These are phyloP conservation scores for Nilaparvata lugens DNA, from an alignment of 1,140 invertebrate species.

Conservation along the genomic window DNA sequence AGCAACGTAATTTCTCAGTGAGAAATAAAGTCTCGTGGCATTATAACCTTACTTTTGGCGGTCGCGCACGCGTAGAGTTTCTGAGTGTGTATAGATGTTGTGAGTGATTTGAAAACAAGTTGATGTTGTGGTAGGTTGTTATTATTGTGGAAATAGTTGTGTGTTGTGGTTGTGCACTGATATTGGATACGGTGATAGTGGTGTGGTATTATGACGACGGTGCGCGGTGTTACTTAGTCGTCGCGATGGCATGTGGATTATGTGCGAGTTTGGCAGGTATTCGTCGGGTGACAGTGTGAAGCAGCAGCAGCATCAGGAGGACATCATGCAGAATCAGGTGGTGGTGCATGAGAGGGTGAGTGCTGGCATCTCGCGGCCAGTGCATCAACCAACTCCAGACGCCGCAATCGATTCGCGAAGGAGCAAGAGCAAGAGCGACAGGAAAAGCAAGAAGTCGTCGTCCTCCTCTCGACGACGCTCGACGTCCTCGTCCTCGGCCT, in stretches of 20 bases:
- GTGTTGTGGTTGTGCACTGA: too few species aligned
- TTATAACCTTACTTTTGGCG: background rate
- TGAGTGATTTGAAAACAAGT: background rate
- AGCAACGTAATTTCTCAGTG: background rate
- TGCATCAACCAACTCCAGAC: conserved; percentile 3
- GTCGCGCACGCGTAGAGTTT: background rate
- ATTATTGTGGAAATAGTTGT: too few species aligned
- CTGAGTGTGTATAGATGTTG: background rate
- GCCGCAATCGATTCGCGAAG: background rate
- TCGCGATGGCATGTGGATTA: background rate
- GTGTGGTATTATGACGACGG: background rate
- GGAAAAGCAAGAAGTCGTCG: conserved; percentile 9
- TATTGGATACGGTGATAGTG: too few species aligned
- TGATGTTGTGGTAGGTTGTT: background rate
- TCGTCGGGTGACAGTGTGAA: background rate
- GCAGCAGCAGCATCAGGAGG: background rate
- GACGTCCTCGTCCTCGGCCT: conserved; percentile 20
- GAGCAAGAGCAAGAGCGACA: conserved; percentile 14
- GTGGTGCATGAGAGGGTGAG: conserved; percentile 5
- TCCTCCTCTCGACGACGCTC: conserved; percentile 16
- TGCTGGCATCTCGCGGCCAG: background rate
- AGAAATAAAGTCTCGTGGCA: background rate
- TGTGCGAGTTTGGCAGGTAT: background rate
- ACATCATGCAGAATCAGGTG: conserved; percentile 2
- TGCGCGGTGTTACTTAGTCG: background rate